A percentile compares a stretch with the other conserved stretches of the same genome.
Conservation (phyloP, 2,888 invertebrate genomes). For the Andrena hattorfiana region DNA sequence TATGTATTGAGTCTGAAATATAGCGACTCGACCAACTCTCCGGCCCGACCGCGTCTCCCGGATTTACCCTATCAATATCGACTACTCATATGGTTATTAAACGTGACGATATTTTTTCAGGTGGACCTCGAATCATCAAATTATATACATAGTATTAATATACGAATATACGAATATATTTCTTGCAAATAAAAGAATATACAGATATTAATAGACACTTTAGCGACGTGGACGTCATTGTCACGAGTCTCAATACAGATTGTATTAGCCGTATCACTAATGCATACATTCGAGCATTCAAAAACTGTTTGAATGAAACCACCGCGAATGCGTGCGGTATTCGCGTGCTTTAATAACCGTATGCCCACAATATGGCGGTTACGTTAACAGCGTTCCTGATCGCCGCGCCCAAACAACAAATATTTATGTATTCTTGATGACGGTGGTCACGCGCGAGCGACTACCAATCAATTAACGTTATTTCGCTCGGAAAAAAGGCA, state of each 20-base stretch:
- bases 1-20: too few relatives aligned
- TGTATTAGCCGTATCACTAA: conserved; percentile 58
- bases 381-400: conserved; percentile 69
- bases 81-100: too few relatives aligned
- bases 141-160: too few relatives aligned
- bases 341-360: conserved; percentile 73
- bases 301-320: conserved; percentile 78
- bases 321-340: conserved; percentile 62
- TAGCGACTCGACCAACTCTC: too few relatives aligned
- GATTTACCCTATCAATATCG: too few relatives aligned
- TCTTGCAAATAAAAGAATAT: not conserved
- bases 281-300: conserved; percentile 67
- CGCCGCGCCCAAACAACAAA: conserved; percentile 73
- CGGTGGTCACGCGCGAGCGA: conserved; percentile 64
- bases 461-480: conserved; percentile 77
- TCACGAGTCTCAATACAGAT: conserved; percentile 68
- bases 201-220: conserved; percentile 15
- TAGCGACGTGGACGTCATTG: conserved; percentile 11
- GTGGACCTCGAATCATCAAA: too few relatives aligned
- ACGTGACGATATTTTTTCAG: too few relatives aligned
- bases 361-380: conserved; percentile 68
- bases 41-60: too few relatives aligned
- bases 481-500: conserved; percentile 51
- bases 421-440: conserved; percentile 80
- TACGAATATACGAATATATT: not conserved